Evolutionary conservation across 2,888 invertebrate species (phyloP), one percentile per base, ranked within the genome.

Genomic region (Adineta ricciae): DNA sequence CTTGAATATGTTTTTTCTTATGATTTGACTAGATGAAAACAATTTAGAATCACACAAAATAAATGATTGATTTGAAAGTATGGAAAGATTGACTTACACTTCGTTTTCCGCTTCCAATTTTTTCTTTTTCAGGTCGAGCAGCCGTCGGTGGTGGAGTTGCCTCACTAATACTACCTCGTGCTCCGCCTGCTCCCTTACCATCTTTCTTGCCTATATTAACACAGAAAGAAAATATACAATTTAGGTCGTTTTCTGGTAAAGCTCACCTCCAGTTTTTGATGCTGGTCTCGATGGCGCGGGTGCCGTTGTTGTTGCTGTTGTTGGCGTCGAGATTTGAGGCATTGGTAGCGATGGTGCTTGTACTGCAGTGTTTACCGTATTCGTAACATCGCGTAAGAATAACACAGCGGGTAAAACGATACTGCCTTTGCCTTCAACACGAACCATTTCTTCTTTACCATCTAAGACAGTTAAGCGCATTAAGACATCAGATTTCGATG

Each of bases 401-500:
- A 89, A 88, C 87, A 88, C 88, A 24, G 90, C 89, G 8, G 90
- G 90, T 50, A 90, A 88, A 41, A 89, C 89, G 36, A 88, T 88
- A 84, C 89, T 89, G 83, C 90, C 90, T 87, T 89, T 89, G 41
- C 89, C 90, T 19, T 88, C 87, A 0, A 88, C 88, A 84, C 88
- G 88, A 46, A 88, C 87, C 11, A 89, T 87, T 85, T 89, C 89
- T 54, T 88, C 88, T 72, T 89, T 89, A 86, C 89, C 87, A 87
- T 90, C 89, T 56, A 89, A 87, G 4, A 90, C 87, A 27, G 88
- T 87, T 83, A 90, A 88, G 84, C 89, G 89, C 84, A 90, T 87
- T 85, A 89, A 88, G 50, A 90, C 90, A 86, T 90, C 90, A 16
- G 88, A 87, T 86, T 89, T 90, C 19, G 90, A 90, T 2, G 90